Percentiles rank a stretch among this genome's conserved stretches.
Conservation (phyloP, 2,888 invertebrate species). For the Lepeophtheirus nordmannii region DNA sequence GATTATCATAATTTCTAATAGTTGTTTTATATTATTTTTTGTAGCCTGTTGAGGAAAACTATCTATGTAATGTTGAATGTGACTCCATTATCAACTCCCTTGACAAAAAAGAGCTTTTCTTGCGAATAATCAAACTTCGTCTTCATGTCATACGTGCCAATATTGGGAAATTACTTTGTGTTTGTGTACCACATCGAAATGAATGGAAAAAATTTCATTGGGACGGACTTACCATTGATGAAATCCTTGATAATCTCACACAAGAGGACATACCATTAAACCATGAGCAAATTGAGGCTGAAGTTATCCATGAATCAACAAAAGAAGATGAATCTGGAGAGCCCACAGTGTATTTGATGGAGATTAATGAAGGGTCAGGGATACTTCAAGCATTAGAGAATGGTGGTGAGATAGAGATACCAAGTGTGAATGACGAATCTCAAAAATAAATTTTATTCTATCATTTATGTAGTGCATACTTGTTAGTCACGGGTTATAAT, state of each 20-base stretch:
- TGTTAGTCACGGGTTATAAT: too few relatives aligned
- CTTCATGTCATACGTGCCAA: background rate
- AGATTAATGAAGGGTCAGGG: background rate
- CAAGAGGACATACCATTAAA: background rate
- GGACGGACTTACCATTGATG: conserved; percentile 1
- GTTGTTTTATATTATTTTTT: background rate
- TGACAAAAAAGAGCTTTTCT: background rate
- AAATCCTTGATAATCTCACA: background rate
- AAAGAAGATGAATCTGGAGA: background rate
- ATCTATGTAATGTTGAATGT: background rate
- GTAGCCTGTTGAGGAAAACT: background rate
- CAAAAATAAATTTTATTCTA: too few relatives aligned
- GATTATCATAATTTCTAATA: too few relatives aligned
- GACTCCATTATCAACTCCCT: background rate
- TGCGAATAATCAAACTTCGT: background rate
- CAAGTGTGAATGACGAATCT: background rate
- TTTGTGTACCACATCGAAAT: background rate
- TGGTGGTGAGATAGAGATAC: background rate
- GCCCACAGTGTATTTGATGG: background rate
- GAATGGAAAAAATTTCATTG: conserved; percentile 5
- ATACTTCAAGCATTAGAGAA: background rate
- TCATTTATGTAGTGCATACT: too few relatives aligned
- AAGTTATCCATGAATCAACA: background rate
- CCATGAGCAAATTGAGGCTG: background rate
- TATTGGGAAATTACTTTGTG: background rate